These are phyloP conservation scores for Yasuhikotakia modesta DNA, from an alignment of 2,797 vertebrate genomes.

Conservation along the genomic window DNA sequence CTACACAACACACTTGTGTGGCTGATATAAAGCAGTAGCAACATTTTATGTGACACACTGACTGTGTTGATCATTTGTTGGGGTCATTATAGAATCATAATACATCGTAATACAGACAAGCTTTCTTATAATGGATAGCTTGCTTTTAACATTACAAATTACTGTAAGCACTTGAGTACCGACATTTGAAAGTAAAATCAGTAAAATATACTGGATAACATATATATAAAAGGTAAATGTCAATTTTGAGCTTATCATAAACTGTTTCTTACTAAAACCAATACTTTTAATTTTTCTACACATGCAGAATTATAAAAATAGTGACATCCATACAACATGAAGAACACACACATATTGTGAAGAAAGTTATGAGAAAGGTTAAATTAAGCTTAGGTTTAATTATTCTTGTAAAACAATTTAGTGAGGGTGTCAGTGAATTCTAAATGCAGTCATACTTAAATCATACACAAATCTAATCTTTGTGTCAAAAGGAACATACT, in stretches of 20 bases:
- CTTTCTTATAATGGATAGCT: too few species aligned
- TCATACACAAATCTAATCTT: conserved; percentile 64
- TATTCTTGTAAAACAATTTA: conserved; percentile 69
- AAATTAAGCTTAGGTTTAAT: conserved; percentile 66
- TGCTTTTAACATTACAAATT: too few species aligned
- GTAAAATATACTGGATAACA: too few species aligned
- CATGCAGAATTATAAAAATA: background rate
- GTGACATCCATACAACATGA: background rate
- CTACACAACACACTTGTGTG: background rate
- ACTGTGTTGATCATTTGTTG: background rate
- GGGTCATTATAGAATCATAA: background rate
- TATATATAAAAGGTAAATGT: too few species aligned
- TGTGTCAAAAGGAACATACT: conserved; percentile 46
- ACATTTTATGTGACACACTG: background rate
- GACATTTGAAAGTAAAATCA: too few species aligned
- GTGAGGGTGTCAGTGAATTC: conserved; percentile 60
- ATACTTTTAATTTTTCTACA: too few species aligned
- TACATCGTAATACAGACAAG: too few species aligned
- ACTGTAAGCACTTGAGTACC: too few species aligned
- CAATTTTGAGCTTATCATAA: too few species aligned
- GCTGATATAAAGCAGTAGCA: conserved; percentile 22
- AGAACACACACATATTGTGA: background rate
- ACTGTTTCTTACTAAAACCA: too few species aligned
- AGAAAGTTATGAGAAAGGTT: background rate
- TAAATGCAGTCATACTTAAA: conserved; percentile 63